These are phyloP conservation scores for Drosophila peninsularis DNA, from an alignment of 2,888 invertebrate species.

Conservation along the genomic window DNA sequence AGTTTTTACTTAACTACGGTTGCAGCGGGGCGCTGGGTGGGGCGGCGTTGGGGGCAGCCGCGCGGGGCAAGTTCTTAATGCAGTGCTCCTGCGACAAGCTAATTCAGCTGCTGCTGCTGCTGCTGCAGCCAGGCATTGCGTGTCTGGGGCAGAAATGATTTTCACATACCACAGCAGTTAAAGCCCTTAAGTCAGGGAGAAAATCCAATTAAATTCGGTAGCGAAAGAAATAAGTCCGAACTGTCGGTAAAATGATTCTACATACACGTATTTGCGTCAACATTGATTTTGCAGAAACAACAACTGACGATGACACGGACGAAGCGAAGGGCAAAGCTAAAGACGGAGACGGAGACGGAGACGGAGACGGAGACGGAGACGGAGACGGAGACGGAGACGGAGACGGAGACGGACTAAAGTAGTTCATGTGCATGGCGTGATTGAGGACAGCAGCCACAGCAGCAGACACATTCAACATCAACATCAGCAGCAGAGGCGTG, in stretches of 20 bases:
- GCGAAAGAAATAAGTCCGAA: slow-evolving; percentile 82
- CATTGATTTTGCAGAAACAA: slow-evolving; percentile 76
- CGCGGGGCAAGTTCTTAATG: slow-evolving; percentile 50
- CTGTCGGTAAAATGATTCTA: slow-evolving; percentile 82
- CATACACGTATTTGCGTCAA: slow-evolving; percentile 82
- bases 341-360: background rate
- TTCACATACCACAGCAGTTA: slow-evolving; percentile 81
- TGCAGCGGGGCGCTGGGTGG: background rate
- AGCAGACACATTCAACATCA: slow-evolving; percentile 39
- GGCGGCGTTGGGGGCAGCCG: background rate
- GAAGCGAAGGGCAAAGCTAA: background rate
- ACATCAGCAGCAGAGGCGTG: slow-evolving; percentile 67
- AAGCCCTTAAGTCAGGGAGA: slow-evolving; percentile 81
- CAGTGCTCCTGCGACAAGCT: slow-evolving; percentile 62
- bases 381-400: slow-evolving; percentile 4
- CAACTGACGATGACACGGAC: slow-evolving; percentile 30
- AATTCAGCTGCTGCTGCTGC: slow-evolving; percentile 42
- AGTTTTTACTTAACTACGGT: slow-evolving; percentile 69
- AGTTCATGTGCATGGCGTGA: slow-evolving; percentile 80
- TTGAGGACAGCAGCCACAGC: slow-evolving; percentile 63
- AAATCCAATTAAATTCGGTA: slow-evolving; percentile 82
- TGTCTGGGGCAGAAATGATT: slow-evolving; percentile 79
- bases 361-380: background rate
- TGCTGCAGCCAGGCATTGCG: slow-evolving; percentile 53
- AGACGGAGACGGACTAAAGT: slow-evolving; percentile 55